Percentiles rank a stretch among this genome's conserved stretches.
phyloP scores from a whole-genome alignment of 2,113 vertebrate species.

The Mandrillus leucophaeus region DNA sequence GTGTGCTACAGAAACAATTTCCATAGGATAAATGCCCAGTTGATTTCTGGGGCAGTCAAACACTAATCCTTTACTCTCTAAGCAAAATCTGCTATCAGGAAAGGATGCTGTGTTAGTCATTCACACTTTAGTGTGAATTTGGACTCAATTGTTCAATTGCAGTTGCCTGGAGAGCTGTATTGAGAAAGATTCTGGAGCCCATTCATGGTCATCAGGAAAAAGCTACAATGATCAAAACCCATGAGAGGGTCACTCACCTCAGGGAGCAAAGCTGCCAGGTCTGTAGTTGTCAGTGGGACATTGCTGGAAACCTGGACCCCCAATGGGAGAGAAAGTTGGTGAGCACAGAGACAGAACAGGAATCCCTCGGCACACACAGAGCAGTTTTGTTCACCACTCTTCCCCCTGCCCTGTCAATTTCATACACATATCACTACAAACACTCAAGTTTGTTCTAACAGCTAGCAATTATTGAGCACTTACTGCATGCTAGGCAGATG shows the following conservation, averaged over 20 bases:
- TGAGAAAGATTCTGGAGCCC: neutral
- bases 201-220: neutral
- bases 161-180: neutral
- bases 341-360: neutral
- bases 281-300: constrained; percentile 56
- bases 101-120: neutral
- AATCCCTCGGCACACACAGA: neutral
- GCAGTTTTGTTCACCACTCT: neutral
- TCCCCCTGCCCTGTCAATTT: neutral
- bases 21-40: neutral
- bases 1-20: neutral
- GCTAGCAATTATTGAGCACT: neutral
- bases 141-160: neutral
- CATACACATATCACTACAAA: neutral
- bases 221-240: neutral
- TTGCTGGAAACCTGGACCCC: constrained; percentile 52
- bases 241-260: constrained; percentile 71
- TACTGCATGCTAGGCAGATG: neutral
- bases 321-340: neutral
- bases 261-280: constrained; percentile 62
- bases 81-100: neutral
- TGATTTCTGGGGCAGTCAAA: neutral
- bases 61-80: neutral
- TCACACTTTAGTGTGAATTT: constrained; percentile 37
- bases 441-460: no score